A percentile compares a stretch with the other conserved stretches of the same genome.
phyloP scores from a whole-genome alignment of 2,888 invertebrate genomes.

The Yponomeuta plumbellus region DNA sequence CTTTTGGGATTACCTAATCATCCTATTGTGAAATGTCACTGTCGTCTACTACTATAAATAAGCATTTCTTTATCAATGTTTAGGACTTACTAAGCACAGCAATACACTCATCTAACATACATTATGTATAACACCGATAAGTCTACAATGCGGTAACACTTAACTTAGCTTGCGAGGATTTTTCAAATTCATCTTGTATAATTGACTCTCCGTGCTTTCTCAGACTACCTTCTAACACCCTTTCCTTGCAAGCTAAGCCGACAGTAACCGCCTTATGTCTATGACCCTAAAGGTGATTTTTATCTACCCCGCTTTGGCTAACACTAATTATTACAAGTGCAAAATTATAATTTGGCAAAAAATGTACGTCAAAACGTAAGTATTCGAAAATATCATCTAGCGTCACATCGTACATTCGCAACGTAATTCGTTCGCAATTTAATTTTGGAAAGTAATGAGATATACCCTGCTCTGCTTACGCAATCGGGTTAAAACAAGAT shows the following conservation, averaged over 20 bases:
- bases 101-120: conserved; percentile 1
- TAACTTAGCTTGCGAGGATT: too few relatives aligned
- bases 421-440: not conserved
- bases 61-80: not conserved
- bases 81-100: conserved; percentile 1
- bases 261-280: too few relatives aligned
- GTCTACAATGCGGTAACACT: not conserved
- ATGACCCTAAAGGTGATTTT: too few relatives aligned
- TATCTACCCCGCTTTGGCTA: too few relatives aligned
- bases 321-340: not conserved
- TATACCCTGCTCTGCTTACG: not conserved
- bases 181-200: too few relatives aligned
- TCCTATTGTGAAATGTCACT: too few relatives aligned
- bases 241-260: too few relatives aligned
- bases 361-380: not conserved
- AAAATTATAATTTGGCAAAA: not conserved
- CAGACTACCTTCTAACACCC: too few relatives aligned
- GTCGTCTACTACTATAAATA: not conserved
- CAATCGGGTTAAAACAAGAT: too few relatives aligned
- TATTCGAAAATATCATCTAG: not conserved
- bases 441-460: not conserved
- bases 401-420: not conserved
- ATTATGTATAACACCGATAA: not conserved
- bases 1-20: too few relatives aligned
- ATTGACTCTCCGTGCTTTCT: too few relatives aligned